Evolutionary conservation across 1,140 invertebrate genomes (phyloP), one percentile per base, ranked within the genome.

Genomic region (Colletes latitarsis): DNA sequence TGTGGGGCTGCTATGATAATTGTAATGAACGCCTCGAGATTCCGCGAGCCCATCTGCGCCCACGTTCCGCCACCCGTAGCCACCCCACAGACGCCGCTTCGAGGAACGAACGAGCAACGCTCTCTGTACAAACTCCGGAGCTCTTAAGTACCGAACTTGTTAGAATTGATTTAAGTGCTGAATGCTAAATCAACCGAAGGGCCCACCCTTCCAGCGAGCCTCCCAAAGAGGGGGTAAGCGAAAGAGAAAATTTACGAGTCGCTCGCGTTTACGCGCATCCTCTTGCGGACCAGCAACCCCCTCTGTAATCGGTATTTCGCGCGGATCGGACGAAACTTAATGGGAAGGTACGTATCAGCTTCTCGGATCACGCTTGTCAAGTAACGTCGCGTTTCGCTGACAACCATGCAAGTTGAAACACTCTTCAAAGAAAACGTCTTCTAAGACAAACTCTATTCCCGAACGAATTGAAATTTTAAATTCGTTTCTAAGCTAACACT

Each of bases 111-210:
- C 82, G 80, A 82, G 82, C 58, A 84, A 77, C 77, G 80, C 77
- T 89, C 82, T 87, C 89, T 85, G 85, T 86, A 87, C 85, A 89
- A 90, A 92, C 90, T 90, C 91, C 85, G 85, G 90, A 92, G 90
- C 91, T 91, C 91, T 92, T 93, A 93, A 93, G 92, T 92, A 93
- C 91, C 89, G 89, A 93, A 93, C 92, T 93, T 93, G 92, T 92
- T 89, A 90, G 92, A 93, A 93, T 93, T 93, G 92, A 93, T 93
- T 93, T 93, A 93, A 93, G 91, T 91, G 92, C 91, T 92, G 92
- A 93, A 93, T 93, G 91, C 91, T 93, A 93, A 93, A 93, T 93
- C 92, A 93, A 92, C 89, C 90, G 84, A 91, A 91, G 85, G 85
- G 67, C 81, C 84, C 78, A 86, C 75, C 84, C 84, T 80, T 81